phyloP scores from a whole-genome alignment of 2,797 vertebrate genomes.

The Melanotaenia nigrans region DNA sequence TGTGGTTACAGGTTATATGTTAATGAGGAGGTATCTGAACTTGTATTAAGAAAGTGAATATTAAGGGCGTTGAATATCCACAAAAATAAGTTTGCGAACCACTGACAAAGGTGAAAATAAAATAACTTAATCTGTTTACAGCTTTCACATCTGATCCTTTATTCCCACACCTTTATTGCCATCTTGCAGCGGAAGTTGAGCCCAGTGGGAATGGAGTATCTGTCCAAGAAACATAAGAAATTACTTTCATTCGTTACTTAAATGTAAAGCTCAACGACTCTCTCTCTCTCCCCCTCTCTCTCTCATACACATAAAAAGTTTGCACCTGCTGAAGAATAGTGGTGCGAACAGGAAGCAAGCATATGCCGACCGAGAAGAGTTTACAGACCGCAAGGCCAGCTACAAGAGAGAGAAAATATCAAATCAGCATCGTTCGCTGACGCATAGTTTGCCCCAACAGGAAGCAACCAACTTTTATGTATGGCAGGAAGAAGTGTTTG shows the following conservation, averaged over 20 bases:
- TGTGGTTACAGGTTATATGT: background rate
- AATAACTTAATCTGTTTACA: background rate
- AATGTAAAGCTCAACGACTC: background rate
- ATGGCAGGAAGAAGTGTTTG: conserved; percentile 49
- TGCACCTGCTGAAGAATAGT: conserved; percentile 92
- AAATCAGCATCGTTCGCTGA: conserved; percentile 35
- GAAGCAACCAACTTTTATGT: conserved; percentile 39
- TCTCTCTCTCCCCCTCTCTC: background rate
- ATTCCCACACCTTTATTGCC: conserved; percentile 88
- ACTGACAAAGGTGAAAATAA: background rate
- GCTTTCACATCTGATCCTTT: background rate
- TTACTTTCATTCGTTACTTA: background rate
- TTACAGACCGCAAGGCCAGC: conserved; percentile 91
- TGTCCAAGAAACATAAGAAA: conserved; percentile 81
- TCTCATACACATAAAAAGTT: conserved; percentile 5
- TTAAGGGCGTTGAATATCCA: background rate
- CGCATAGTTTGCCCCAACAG: conserved; percentile 49
- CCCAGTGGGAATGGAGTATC: conserved; percentile 77
- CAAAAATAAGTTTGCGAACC: background rate
- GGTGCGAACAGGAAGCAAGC: conserved; percentile 92
- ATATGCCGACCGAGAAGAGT: conserved; percentile 93
- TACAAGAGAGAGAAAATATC: conserved; percentile 56
- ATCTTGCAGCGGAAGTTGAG: conserved; percentile 89
- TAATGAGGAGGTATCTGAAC: background rate
- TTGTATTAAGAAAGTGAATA: background rate